phyloP scores from a whole-genome alignment of 2,113 vertebrate species.

The Scophthalmus maximus region DNA sequence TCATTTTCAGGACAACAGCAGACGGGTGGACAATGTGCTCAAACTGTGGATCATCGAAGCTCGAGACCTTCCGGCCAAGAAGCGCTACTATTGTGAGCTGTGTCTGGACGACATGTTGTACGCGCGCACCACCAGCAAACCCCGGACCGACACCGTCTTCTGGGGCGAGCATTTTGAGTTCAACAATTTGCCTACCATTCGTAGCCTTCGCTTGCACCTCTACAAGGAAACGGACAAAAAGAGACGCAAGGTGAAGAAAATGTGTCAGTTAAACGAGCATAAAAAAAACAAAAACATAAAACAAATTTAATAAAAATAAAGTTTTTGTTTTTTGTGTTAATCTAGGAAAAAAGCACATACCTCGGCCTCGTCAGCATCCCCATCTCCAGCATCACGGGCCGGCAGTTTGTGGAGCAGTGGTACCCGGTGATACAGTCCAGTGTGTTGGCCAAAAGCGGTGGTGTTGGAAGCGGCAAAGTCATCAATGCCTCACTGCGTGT shows the following conservation, averaged over 20 bases:
- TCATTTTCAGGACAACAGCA: slow-evolving; percentile 92
- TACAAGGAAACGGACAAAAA: slow-evolving; percentile 99
- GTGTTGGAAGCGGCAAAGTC: slow-evolving; percentile 88
- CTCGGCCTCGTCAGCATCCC: slow-evolving; percentile 97
- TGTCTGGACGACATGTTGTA: slow-evolving; percentile 98
- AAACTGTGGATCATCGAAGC: slow-evolving; percentile 98
- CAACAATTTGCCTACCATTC: slow-evolving; percentile 94
- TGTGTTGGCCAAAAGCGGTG: slow-evolving; percentile 84
- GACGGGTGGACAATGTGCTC: slow-evolving; percentile 94
- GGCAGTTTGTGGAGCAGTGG: slow-evolving; percentile 98
- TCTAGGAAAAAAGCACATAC: slow-evolving; percentile 93
- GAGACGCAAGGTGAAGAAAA: slow-evolving; percentile 86
- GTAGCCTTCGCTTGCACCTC: slow-evolving; percentile 94
- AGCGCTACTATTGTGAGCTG: slow-evolving; percentile 98
- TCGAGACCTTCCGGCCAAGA: slow-evolving; percentile 94
- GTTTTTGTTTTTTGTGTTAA: neutral
- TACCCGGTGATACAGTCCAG: slow-evolving; percentile 94
- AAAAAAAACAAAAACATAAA: neutral
- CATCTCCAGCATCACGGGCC: slow-evolving; percentile 93
- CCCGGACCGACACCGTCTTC: slow-evolving; percentile 95
- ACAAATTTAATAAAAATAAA: neutral
- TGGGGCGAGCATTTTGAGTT: slow-evolving; percentile 99
- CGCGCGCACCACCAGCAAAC: slow-evolving; percentile 96
- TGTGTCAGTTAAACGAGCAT: neutral
- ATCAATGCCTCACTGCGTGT: slow-evolving; percentile 92